Conservation (phyloP, 1,140 invertebrate genomes). For the Chrysomallon squamiferum region DNA sequence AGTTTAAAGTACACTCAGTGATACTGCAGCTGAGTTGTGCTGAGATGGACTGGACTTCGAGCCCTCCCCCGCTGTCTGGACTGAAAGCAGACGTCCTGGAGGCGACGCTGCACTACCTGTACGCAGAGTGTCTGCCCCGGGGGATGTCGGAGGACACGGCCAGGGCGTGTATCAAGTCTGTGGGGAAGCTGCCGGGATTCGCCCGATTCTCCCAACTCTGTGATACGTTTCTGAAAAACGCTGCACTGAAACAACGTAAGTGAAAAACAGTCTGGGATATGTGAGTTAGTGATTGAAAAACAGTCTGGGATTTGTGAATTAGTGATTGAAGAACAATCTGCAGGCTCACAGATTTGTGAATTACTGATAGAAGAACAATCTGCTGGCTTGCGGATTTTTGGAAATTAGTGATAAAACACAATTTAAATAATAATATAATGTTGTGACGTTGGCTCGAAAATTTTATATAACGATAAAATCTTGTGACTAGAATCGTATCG, state of each 20-base stretch:
- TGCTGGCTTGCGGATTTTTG: too few species aligned
- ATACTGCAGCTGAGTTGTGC: slow-evolving; percentile 69
- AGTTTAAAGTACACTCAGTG: slow-evolving; percentile 72
- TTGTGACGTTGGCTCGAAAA: too few species aligned
- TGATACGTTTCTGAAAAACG: slow-evolving; percentile 70
- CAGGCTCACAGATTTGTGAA: too few species aligned
- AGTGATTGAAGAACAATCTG: too few species aligned
- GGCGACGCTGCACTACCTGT: slow-evolving; percentile 71
- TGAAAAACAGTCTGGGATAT: too few species aligned
- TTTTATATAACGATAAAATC: too few species aligned
- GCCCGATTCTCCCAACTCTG: slow-evolving; percentile 68
- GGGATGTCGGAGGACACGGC: slow-evolving; percentile 68
- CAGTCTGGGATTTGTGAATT: too few species aligned
- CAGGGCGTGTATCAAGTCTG: slow-evolving; percentile 66
- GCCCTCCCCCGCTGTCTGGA: slow-evolving; percentile 61
- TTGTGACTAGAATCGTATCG: too few species aligned
- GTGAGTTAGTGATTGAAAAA: too few species aligned
- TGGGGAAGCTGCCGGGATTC: slow-evolving; percentile 65
- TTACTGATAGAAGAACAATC: too few species aligned
- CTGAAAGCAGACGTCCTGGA: slow-evolving; percentile 69
- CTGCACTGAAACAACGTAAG: slow-evolving; percentile 72
- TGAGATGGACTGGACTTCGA: slow-evolving; percentile 66
- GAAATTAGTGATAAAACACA: too few species aligned
- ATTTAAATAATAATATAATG: too few species aligned
- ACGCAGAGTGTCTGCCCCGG: slow-evolving; percentile 71